Evolutionary conservation across 1,140 invertebrate species (phyloP), one percentile per base, ranked within the genome.

Genomic region (Triops longicaudatus): DNA sequence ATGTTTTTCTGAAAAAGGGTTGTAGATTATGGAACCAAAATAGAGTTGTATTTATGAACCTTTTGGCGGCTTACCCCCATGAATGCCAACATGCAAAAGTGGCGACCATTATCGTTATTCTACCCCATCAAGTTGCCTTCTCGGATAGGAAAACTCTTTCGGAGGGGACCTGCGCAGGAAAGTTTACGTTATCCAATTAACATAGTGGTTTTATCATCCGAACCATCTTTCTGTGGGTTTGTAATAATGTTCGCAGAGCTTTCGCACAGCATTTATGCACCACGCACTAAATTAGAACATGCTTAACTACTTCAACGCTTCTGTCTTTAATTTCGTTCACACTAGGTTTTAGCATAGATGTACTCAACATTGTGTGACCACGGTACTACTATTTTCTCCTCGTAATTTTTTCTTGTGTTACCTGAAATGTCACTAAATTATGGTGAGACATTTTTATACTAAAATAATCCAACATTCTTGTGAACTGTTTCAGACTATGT

Each of bases 51-150:
- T 63, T 63, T 63, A 63, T 22, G n/a, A 63, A 9, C 17, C 50
- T 63, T 63, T 63, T 22, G 14, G 17, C 17, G 22, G 22, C 17
- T 63, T 63, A 63, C 22, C 50, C 43, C 50, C 50, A 63, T 63
- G 50, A 22, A 63, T 63, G 50, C 50, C 14, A 63, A 37, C 31
- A 63, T 63, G 50, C 50, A 22, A 63, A 63, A 63, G 50, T 2
- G 50, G 22, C 50, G 50, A 22, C 50, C n/a, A 63, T 63, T 63
- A 63, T 22, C 50, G 50, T 63, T 63, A 63, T 63, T 63, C 50
- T 63, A 37, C 50, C 6, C 22, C 17, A 22, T 6, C 50, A 22
- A 63, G 50, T 63, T 63, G 50, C 22, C 50, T 63, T 63, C 17
- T 0, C 14, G 14, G 14, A 17, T 63, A 11, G 50, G 17, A 63